Base-by-base conservation (phyloP, 2,888 invertebrate species). In the Phaonia tiefii region DNA sequence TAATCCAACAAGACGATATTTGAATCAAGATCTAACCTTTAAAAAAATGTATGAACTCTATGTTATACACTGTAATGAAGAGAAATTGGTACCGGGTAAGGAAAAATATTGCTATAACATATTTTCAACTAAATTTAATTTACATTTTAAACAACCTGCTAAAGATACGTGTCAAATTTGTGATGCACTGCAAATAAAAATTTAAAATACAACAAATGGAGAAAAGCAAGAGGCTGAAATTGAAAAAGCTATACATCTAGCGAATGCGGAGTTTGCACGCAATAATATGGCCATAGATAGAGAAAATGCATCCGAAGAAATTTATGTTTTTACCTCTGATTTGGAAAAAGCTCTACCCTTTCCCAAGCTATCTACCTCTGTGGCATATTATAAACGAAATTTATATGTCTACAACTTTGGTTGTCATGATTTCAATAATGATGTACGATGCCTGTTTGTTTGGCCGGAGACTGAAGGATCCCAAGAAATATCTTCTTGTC, bases 21-120 rank as follows among this genome's bases (percentile, higher is more conserved):
- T 83, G 79, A 81, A 83, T 83, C 69, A 80, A 70, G 77, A 80
- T 80, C 58, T 83, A 80, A 74, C 73, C 66, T 78, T 81, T 60
- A 70, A 46, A 8, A 39, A 8, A n/a, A n/a, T 11, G 39, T 39
- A 39, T 39, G 11, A 39, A 39, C 39, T 39, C 8, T 39, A 39
- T 39, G 39, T 39, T n/a, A n/a, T n/a, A n/a, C n/a, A n/a, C n/a
- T n/a, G n/a, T n/a, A 39, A 39, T 39, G 11, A 39, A 39, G 39
- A 39, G 39, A 39, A 39, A 39, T 39, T 39, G 39, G 39, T 39
- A 8, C 44, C 44, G 13, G n/a, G n/a, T n/a, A n/a, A n/a, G n/a
- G n/a, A n/a, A n/a, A n/a, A n/a, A n/a, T n/a, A n/a, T n/a, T n/a
- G n/a, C n/a, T n/a, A n/a, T n/a, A n/a, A n/a, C n/a, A n/a, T n/a